These are phyloP conservation scores for Chrysochloris asiatica DNA, from an alignment of 2,113 vertebrate species.

Conservation along the genomic window DNA sequence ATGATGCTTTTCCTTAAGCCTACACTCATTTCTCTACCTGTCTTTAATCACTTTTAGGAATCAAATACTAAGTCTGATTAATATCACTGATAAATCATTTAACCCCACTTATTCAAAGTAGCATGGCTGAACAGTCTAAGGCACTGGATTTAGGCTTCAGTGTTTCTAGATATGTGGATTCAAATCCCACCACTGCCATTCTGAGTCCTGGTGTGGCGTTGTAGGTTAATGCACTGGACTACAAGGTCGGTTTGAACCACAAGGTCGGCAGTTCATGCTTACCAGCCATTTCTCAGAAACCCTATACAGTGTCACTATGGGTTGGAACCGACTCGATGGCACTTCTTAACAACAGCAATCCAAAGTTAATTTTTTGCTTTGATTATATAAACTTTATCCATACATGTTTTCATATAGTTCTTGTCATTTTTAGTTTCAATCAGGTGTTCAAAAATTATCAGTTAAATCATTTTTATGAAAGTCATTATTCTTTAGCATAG, in stretches of 20 bases:
- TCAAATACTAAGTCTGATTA: slow-evolving; percentile 10
- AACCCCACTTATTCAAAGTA: slow-evolving; percentile 29
- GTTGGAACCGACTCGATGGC: no score
- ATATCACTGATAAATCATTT: slow-evolving; percentile 6
- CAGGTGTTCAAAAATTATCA: background rate
- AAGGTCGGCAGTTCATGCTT: no score
- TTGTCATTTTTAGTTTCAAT: slow-evolving; percentile 30
- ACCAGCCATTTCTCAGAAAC: no score
- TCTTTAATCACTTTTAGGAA: slow-evolving; percentile 29
- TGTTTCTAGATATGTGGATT: no score
- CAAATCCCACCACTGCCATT: no score
- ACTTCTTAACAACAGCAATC: no score
- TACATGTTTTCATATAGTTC: background rate
- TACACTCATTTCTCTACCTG: background rate
- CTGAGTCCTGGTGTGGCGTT: no score
- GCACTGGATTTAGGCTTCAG: no score
- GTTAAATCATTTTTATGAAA: background rate
- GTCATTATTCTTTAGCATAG: background rate
- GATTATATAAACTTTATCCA: background rate
- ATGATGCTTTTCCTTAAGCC: background rate
- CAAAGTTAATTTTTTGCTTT: slow-evolving; percentile 34
- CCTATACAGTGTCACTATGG: no score
- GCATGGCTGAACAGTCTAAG: no score
- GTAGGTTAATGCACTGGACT: no score
- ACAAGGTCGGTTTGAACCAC: no score